Evolutionary conservation across 1,140 invertebrate genomes (phyloP), one percentile per base, ranked within the genome.

Genomic region (Sinonovacula constricta): DNA sequence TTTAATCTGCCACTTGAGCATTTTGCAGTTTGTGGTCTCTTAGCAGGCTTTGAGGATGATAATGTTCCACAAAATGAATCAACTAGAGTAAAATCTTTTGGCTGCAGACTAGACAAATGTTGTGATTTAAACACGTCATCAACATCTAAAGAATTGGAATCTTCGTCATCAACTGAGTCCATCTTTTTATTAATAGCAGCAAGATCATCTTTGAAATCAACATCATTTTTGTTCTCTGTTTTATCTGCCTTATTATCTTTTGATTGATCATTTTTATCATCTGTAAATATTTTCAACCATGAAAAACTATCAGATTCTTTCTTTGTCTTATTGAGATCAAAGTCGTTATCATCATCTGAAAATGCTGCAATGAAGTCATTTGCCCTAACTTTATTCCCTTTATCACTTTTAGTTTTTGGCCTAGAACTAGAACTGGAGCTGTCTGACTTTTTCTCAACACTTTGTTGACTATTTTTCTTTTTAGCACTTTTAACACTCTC

Each of bases 171-270:
- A 26, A 45, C 53, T 15, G 57, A 53, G 57, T 57, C 72, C 60
- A 76, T 76, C 51, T 76, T 76, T 45, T 76, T 49, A 57, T 76
- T 76, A 30, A 76, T 76, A 31, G 60, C 62, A 18, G 72, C 72
- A 36, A 76, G 49, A 67, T 76, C 53, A n/a, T 39, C 62, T 54
- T 63, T 67, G 14, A 76, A 65, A 24, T 65, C 63, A 30, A 18
- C 49, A 33, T 45, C 33, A 14, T 2, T 54, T 31, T 70, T 51
- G 1, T 18, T 36, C 15, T 4, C 34, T 57, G 39, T 28, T 22
- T 54, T 12, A 1, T 3, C n/a, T 22, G 14, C n/a, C 12, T 51
- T 31, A 28, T 49, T 45, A 22, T 18, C 28, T 30, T 59, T 28
- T 30, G 33, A 26, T 31, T 14, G 3, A 33, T 31, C 30, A 60